Base-by-base conservation (phyloP, 2,797 vertebrate species). In the Fistularia commersonii region DNA sequence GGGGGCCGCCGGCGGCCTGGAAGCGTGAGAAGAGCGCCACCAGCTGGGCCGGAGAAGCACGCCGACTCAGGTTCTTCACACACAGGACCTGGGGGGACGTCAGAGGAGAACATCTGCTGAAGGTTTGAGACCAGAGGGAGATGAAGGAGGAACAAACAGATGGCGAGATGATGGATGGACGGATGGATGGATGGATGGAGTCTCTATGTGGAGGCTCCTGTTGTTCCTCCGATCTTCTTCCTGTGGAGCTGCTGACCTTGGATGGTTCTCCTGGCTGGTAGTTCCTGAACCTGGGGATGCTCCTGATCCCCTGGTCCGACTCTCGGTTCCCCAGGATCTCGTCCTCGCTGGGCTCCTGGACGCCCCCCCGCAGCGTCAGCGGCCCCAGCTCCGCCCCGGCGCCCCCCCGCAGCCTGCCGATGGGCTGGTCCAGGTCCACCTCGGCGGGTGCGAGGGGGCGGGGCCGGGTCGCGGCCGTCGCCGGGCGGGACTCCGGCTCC, bases 21-120 rank as follows among this genome's bases (percentile, higher is more conserved):
- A 94, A 98, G 42, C 93, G 89, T 63, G 92, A 94, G 64, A 98
- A 98, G 57, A 98, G 81, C 32, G 94, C 91, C 79, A 98, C 86
- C 46, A 98, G 87, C 77, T 97, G 93, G 74, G 87, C 89, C 79
- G 92, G 70, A 0, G 88, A 92, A 3, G 93, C 93, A 32, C 79
- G 89, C 4, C 89, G 77, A 51, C 88, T 91, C 77, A 98, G 59
- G 81, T 98, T 97, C 89, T 94, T 98, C 68, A 98, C 66, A 53
- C 93, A 98, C 75, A 98, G 83, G 37, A 97, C 93, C 96, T 97
- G 13, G 43, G 38, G 48, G 7, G 11, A 38, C 10, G 57, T 6
- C 8, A 5, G 58, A 8, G 8, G 9, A 32, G 8, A 15, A 8
- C 37, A 10, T 40, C n/a, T 5, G 1, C 9, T 2, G 5, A 6